Evolutionary conservation across 1,140 invertebrate genomes (phyloP), one percentile per base, ranked within the genome.

Genomic region (Drosophila pectinifera): DNA sequence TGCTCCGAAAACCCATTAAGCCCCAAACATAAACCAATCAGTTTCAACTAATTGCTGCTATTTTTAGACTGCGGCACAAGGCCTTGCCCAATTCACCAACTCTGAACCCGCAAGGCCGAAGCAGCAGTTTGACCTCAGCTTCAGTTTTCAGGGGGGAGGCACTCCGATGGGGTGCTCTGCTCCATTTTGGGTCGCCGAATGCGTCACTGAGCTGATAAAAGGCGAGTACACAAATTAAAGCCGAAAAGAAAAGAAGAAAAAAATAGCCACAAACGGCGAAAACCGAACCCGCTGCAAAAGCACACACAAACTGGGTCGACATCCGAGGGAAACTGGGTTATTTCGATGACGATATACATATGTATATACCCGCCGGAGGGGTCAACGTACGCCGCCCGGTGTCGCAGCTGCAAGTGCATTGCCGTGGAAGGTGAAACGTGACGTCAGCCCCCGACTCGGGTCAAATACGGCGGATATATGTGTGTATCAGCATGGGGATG

Each of bases 361-460:
- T 42, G 6, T 24, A 28, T 49, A 34, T 51, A 59, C 48, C 72
- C 58, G 41, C 55, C 26, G 45, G 48, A 62, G 56, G 55, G 64
- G 84, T 88, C 84, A 84, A 74, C 69, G 84, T 74, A 89, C 84
- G 73, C 22, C 39, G 75, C 51, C 53, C 53, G 38, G 53, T 55
- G 65, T 34, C 13, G 54, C 56, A 28, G 68, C 34, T 53, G 65
- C 57, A 64, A 84, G 80, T 89, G 79, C 84, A 89, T 73, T 80
- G 61, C 80, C 73, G 80, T 88, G 80, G 84, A 88, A 89, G 84
- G 84, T 88, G 59, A 88, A 89, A 90, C 45, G 65, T 88, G 84
- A 88, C 84, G 84, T 88, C 84, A 88, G 84, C 43, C 11, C 5
- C 57, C 31, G 38, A 61, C 54, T 46, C 46, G 68, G 70, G 68